Base-by-base conservation (phyloP, 2,113 vertebrate genomes). In the Symphodus melops region DNA sequence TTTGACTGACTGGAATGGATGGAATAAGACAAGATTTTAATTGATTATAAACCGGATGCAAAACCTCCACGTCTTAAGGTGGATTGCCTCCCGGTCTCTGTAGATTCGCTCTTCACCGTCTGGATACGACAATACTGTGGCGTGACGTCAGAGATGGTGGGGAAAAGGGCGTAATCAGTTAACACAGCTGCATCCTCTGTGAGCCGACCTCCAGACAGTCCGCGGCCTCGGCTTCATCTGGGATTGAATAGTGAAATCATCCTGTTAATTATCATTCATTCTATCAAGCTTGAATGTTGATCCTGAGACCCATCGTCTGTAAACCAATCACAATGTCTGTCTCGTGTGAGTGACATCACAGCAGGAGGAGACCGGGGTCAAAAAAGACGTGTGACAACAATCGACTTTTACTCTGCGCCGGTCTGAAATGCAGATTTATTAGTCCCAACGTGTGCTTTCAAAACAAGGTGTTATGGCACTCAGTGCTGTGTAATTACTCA, bases 401-500 rank as follows among this genome's bases (percentile, higher is more conserved):
- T 25, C 1, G 36, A 77, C 58, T 70, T 44, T 53, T 37, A 44
- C 44, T 28, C 28, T 67, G 59, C 19, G 61, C 72, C 67, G 63
- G 65, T 58, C 48, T 58, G 60, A 83, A 86, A 86, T 60, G 69
- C 72, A 59, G 76, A 80, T 87, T 82, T 77, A 84, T 88, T 77
- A 68, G 68, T 51, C 19, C 2, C 19, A 76, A 54, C 1, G 44
- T 66, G 70, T 83, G 73, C 84, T 90, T 90, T 83, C 75, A 85
- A 80, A 89, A 89, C 73, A 88, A 71, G 65, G 75, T 68, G 83
- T 89, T 85, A 87, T 33, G 17, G 55, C 77, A 44, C 75, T 75
- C 62, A 2, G 73, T 54, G 21, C 68, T 76, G 82, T 88, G 73
- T 72, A 85, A 91, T 91, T 90, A 87, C 81, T 84, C 82, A 89